Percentiles rank a stretch among this genome's conserved stretches.
phyloP scores from a whole-genome alignment of 2,797 vertebrate genomes.

The Natrix natrix region DNA sequence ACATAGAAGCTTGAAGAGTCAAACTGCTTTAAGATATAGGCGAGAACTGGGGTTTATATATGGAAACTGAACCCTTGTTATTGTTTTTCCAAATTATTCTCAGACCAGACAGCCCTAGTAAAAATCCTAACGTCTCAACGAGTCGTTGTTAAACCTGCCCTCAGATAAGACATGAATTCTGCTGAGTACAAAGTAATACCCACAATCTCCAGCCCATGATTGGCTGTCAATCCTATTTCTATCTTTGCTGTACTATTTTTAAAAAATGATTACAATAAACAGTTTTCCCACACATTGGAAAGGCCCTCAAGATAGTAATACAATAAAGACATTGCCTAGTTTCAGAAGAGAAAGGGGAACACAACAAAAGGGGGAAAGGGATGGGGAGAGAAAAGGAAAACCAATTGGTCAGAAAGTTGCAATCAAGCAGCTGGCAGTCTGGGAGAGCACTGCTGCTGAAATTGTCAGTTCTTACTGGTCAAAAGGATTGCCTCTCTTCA shows the following conservation, averaged over 20 bases:
- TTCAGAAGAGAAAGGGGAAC: not conserved
- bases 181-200: not conserved
- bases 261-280: not conserved
- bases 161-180: not conserved
- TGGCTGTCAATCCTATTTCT: not conserved
- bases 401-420: not conserved
- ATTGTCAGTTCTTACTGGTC: not conserved
- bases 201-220: not conserved
- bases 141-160: not conserved
- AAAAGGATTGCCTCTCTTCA: not conserved
- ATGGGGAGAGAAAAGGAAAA: not conserved
- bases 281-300: not conserved
- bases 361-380: not conserved
- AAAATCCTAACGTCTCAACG: not conserved
- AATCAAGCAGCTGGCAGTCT: not conserved
- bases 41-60: not conserved
- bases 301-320: not conserved
- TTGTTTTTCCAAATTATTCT: not conserved
- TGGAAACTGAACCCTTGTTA: not conserved
- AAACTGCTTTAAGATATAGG: not conserved
- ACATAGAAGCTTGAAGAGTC: not conserved
- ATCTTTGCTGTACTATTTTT: not conserved
- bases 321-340: not conserved
- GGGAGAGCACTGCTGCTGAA: not conserved
- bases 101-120: not conserved